These are phyloP conservation scores for Unio delphinus DNA, from an alignment of 2,888 invertebrate genomes.

Conservation along the genomic window DNA sequence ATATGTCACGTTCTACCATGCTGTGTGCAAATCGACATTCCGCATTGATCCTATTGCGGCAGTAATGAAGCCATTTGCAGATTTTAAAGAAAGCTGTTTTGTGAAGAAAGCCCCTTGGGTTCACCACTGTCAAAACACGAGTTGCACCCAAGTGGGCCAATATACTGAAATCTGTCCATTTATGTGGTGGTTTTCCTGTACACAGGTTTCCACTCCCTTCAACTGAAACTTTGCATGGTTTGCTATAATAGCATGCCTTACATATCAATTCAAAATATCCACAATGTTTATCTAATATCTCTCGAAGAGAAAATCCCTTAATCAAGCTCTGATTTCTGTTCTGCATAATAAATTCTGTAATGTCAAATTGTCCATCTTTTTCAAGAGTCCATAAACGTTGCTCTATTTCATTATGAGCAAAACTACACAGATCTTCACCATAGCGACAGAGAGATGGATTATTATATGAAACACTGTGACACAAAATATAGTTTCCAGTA, in stretches of 20 bases:
- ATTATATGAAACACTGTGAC: conserved; percentile 44
- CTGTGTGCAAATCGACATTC: conserved; percentile 63
- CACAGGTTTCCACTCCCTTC: conserved; percentile 22
- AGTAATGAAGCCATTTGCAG: conserved; percentile 59
- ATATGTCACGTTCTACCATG: conserved; percentile 63
- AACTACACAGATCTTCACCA: conserved; percentile 55
- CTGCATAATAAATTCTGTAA: conserved; percentile 62
- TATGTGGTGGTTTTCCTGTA: conserved; percentile 43
- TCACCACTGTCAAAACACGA: conserved; percentile 49
- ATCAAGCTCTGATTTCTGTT: conserved; percentile 30
- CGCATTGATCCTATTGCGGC: conserved; percentile 38
- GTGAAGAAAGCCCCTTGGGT: conserved; percentile 51
- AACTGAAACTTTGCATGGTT: conserved; percentile 42
- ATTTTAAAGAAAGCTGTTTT: conserved; percentile 64
- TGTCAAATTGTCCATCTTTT: conserved; percentile 58
- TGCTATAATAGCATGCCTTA: conserved; percentile 54
- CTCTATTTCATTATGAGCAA: conserved; percentile 62
- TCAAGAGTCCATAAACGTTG: conserved; percentile 62
- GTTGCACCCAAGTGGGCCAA: conserved; percentile 53
- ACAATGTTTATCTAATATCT: conserved; percentile 51
- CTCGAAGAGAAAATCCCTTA: conserved; percentile 42
- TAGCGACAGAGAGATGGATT: conserved; percentile 45
- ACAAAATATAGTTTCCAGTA: conserved; percentile 56
- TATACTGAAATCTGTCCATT: conserved; percentile 50
- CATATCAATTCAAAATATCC: conserved; percentile 63